These are phyloP conservation scores for Phalacrocorax pelagicus DNA, from an alignment of 2,113 vertebrate genomes.

Conservation along the genomic window DNA sequence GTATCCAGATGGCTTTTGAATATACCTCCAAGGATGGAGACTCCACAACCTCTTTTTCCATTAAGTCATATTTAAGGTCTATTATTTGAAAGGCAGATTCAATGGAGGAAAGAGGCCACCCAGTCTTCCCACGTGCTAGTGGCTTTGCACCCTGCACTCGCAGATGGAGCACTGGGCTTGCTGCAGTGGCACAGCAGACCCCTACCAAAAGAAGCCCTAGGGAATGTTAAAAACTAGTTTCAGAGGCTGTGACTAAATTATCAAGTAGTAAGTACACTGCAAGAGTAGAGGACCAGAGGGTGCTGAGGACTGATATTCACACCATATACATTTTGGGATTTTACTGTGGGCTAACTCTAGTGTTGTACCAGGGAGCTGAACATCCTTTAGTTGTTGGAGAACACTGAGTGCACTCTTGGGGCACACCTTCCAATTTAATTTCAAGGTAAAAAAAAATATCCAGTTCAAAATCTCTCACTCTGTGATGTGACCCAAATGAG, in stretches of 20 bases:
- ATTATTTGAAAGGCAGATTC: neutral
- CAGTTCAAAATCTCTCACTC: neutral
- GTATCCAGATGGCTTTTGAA: neutral
- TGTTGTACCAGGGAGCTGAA: neutral
- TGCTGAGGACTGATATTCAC: neutral
- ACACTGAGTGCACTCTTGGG: neutral
- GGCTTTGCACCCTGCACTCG: neutral
- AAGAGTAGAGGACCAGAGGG: neutral
- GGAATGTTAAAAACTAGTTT: neutral
- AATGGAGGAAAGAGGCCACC: neutral
- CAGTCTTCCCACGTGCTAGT: neutral
- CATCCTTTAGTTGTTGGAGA: neutral
- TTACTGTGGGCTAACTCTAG: neutral
- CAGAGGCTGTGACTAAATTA: neutral
- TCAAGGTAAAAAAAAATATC: neutral
- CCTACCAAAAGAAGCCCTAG: neutral
- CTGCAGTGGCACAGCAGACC: neutral
- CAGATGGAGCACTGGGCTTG: neutral
- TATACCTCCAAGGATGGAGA: neutral
- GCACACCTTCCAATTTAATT: neutral
- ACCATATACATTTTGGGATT: neutral
- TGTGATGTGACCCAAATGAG: neutral
- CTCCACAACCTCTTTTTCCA: neutral
- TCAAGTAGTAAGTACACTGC: neutral
- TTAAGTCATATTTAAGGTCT: neutral